Evolutionary conservation across 2,113 vertebrate genomes (phyloP).

Genomic region (Anas platyrhynchos): DNA sequence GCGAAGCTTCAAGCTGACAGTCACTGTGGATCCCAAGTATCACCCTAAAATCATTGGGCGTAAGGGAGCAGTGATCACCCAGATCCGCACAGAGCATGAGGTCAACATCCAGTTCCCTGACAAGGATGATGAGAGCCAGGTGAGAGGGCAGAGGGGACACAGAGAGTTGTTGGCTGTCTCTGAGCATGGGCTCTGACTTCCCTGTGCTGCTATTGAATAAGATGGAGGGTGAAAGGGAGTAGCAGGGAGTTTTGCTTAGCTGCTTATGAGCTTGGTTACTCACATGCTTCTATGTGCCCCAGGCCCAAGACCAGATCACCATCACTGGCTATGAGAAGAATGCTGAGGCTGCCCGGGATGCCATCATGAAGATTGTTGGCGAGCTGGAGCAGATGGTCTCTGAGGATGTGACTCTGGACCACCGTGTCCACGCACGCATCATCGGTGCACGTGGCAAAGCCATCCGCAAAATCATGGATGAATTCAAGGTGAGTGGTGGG

Average conservation of each 20-base stretch:
- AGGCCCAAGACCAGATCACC: slow-evolving; percentile 93
- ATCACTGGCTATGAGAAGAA: slow-evolving; percentile 98
- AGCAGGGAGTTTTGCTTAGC: neutral
- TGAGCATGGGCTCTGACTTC: neutral
- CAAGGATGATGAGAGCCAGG: slow-evolving; percentile 96
- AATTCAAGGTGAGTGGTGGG: slow-evolving; percentile 87
- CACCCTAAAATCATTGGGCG: slow-evolving; percentile 98
- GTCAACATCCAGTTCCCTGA: slow-evolving; percentile 98
- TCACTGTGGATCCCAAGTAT: slow-evolving; percentile 96
- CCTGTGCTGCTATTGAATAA: neutral
- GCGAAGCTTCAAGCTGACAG: slow-evolving; percentile 94
- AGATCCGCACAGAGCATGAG: slow-evolving; percentile 92
- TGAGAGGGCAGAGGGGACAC: slow-evolving; percentile 49
- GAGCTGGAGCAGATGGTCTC: slow-evolving; percentile 98
- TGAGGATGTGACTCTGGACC: slow-evolving; percentile 93
- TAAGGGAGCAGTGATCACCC: slow-evolving; percentile 96
- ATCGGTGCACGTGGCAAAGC: slow-evolving; percentile 96
- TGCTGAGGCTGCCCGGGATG: slow-evolving; percentile 89
- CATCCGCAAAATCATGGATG: slow-evolving; percentile 98
- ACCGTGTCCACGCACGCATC: slow-evolving; percentile 94
- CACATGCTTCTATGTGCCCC: neutral
- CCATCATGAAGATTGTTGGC: slow-evolving; percentile 91
- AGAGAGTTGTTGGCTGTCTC: neutral
- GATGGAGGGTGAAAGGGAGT: neutral
- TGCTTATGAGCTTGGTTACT: neutral